These are phyloP conservation scores for Radopholus similis DNA, from an alignment of 1,140 invertebrate species.

Conservation along the genomic window DNA sequence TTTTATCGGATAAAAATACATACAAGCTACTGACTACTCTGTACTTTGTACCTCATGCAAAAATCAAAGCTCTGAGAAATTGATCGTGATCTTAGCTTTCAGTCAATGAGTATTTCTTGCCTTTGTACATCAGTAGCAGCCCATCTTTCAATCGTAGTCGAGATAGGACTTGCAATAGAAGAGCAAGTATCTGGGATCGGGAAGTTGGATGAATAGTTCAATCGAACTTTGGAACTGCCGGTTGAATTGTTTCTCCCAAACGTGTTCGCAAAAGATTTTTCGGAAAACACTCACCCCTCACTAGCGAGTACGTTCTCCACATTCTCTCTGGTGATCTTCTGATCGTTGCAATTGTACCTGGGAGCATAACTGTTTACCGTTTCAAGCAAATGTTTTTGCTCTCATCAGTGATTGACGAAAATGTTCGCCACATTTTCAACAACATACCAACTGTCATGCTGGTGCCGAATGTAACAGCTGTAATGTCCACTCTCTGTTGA, in stretches of 20 bases:
- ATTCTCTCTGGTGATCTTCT: constrained; percentile 80
- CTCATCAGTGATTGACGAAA: background rate
- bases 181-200: constrained; percentile 6
- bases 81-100: background rate
- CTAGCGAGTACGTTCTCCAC: constrained; percentile 84
- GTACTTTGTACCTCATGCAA: no score
- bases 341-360: constrained; percentile 97
- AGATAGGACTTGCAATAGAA: constrained; percentile 34
- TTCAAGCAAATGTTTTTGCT: constrained; percentile 66
- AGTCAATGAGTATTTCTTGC: background rate
- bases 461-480: constrained; percentile 82
- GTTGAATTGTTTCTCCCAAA: background rate
- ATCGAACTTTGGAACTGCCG: no score
- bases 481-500: constrained; percentile 90
- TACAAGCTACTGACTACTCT: no score
- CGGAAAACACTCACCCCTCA: constrained; percentile 77
- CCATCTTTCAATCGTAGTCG: constrained; percentile 32
- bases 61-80: background rate
- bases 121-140: background rate
- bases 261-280: no score
- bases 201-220: no score
- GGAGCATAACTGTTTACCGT: constrained; percentile 63
- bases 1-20: no score
- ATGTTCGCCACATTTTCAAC: background rate
- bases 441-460: constrained; percentile 36